A percentile compares a stretch with the other conserved stretches of the same genome.
Conservation (phyloP, 2,113 vertebrate species). For the Platysteira castanea region DNA sequence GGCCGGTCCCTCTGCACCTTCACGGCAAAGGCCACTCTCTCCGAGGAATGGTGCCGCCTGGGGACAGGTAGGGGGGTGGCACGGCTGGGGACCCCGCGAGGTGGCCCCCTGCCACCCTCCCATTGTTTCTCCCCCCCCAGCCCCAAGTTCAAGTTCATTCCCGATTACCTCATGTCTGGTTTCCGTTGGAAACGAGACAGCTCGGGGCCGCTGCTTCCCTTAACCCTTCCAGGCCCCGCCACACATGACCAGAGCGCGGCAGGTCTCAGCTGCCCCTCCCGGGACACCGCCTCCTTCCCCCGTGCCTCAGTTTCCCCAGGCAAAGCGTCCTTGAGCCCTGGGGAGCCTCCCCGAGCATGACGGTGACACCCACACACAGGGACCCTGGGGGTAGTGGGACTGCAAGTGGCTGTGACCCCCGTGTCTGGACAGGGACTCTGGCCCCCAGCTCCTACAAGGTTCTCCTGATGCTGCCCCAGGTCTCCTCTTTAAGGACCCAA, state of each 20-base stretch:
- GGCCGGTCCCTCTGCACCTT: neutral
- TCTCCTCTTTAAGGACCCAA: neutral
- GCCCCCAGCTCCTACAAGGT: neutral
- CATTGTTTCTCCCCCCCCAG: neutral
- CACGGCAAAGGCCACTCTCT: neutral
- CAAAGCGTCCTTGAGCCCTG: neutral
- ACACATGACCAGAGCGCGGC: neutral
- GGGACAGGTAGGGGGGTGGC: neutral
- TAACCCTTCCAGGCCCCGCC: conserved; percentile 22
- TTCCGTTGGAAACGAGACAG: conserved; percentile 82
- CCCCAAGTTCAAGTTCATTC: conserved; percentile 75
- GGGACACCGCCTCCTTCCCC: neutral
- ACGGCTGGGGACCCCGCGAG: neutral
- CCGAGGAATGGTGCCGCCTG: neutral
- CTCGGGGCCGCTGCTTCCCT: conserved; percentile 54
- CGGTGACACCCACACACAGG: fast-evolving
- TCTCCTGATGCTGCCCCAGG: neutral
- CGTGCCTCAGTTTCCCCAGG: neutral
- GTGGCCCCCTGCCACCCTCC: neutral
- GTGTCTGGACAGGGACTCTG: neutral
- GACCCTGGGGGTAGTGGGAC: neutral
- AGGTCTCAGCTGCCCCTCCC: neutral
- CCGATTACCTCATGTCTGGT: conserved; percentile 83
- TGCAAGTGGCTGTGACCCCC: fast-evolving
- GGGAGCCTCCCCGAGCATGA: neutral